These are phyloP conservation scores for Diloba caeruleocephala DNA, from an alignment of 2,888 invertebrate genomes.

Conservation along the genomic window DNA sequence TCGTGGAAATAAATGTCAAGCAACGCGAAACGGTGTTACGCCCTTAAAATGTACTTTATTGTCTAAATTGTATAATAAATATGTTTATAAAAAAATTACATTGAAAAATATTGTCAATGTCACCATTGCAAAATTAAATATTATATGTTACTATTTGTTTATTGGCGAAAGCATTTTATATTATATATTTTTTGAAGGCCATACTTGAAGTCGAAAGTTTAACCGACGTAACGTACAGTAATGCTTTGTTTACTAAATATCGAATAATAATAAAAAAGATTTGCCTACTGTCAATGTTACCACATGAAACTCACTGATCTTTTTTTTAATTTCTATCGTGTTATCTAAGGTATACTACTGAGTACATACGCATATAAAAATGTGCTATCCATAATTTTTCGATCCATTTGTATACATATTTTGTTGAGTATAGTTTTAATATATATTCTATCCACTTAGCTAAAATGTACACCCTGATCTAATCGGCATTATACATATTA, in stretches of 20 bases:
- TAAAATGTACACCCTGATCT: conserved; percentile 68
- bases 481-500: conserved; percentile 54
- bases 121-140: conserved; percentile 71
- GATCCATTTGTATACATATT: not conserved
- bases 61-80: conserved; percentile 38
- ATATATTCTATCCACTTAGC: conserved; percentile 21
- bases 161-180: conserved; percentile 40
- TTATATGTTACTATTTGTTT: conserved; percentile 3
- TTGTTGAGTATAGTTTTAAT: not conserved
- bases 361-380: too few relatives aligned
- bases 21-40: too few relatives aligned
- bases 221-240: too few relatives aligned
- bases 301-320: too few relatives aligned
- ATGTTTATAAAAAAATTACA: conserved; percentile 46
- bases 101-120: conserved; percentile 81
- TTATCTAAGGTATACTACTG: too few relatives aligned
- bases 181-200: not conserved
- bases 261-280: too few relatives aligned
- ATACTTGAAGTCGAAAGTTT: too few relatives aligned
- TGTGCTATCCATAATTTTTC: too few relatives aligned
- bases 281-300: too few relatives aligned
- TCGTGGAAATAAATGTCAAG: too few relatives aligned
- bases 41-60: conserved; percentile 31
- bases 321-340: too few relatives aligned
- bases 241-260: too few relatives aligned